A percentile compares a stretch with the other conserved stretches of the same genome.
Conservation (phyloP, 2,113 vertebrate species). For the Morone chrysops region DNA sequence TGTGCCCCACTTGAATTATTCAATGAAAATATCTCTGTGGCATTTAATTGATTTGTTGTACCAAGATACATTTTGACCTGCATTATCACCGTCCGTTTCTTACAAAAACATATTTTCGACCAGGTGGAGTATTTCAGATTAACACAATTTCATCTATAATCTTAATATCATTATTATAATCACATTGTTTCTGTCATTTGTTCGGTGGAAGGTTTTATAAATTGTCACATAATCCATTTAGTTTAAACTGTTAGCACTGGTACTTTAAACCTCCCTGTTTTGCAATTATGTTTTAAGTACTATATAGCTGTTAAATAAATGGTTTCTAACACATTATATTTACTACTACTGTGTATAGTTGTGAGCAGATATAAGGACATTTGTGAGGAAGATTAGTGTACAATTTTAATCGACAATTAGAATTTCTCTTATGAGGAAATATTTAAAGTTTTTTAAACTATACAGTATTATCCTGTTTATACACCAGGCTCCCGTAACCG, state of each 20-base stretch:
- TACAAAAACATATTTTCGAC: slow-evolving; percentile 6
- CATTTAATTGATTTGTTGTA: slow-evolving; percentile 8
- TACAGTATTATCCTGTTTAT: not conserved
- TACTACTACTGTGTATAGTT: too few relatives aligned
- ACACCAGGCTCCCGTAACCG: not conserved
- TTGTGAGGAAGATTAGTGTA: not conserved
- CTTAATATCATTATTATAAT: not conserved
- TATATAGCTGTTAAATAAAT: not conserved
- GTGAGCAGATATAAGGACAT: not conserved
- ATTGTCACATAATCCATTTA: not conserved
- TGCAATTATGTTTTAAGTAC: not conserved
- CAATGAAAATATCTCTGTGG: not conserved
- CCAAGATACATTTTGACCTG: slow-evolving; percentile 9
- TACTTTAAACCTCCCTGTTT: not conserved
- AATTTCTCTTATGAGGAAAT: not conserved
- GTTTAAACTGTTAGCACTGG: too few relatives aligned
- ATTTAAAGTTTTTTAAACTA: not conserved
- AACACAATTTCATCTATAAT: not conserved
- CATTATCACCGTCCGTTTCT: slow-evolving; percentile 1
- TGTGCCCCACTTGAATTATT: not conserved
- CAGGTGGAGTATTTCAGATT: not conserved
- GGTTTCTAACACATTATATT: not conserved
- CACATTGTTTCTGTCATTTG: not conserved
- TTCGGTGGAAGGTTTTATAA: not conserved
- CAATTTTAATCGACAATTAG: not conserved